Evolutionary conservation across 2,888 invertebrate species (phyloP), one percentile per base, ranked within the genome.

Genomic region (Glaucopsyche alexis): DNA sequence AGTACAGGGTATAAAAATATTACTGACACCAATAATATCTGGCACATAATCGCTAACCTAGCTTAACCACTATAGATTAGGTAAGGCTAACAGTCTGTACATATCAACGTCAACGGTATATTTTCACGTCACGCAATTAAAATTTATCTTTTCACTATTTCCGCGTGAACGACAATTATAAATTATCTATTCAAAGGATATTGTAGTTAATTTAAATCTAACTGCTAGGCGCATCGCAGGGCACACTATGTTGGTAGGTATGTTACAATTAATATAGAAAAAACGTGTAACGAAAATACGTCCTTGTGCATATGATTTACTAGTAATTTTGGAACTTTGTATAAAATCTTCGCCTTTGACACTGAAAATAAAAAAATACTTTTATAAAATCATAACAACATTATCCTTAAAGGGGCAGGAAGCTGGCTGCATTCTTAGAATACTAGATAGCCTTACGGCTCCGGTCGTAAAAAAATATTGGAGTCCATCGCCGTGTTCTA

Each of bases 21-120:
- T 0, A 5, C 16, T 29, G 29, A 60, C 29, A 60, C 11, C 60
- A n/a, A n/a, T n/a, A 29, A 4, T 60, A 29, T 60, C 29, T 60
- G 60, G 60, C 60, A 13, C 60, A 60, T 38, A 60, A 60, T 60
- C 13, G 29, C 60, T 38, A 60, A 60, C 60, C 60, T 60, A 60
- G 60, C 29, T 29, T 60, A 60, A 60, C 60, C 14, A 1, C 60
- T 60, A 38, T 60, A 60, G 60, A 14, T 60, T 60, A 60, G 60
- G 29, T 38, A 60, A 60, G 60, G 29, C 29, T 60, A 38, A 7
- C 38, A 47, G 47, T 47, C 8, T 47, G 47, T 47, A 47, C 47
- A 13, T 60, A 60, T 60, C 55, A 19, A 60, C 60, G 60, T 60
- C 60, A 60, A 13, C 7, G 13, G 29, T 16, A 38, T 38, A 29